Conservation (phyloP, 2,113 vertebrate genomes). For the Spilogale gracilis region DNA sequence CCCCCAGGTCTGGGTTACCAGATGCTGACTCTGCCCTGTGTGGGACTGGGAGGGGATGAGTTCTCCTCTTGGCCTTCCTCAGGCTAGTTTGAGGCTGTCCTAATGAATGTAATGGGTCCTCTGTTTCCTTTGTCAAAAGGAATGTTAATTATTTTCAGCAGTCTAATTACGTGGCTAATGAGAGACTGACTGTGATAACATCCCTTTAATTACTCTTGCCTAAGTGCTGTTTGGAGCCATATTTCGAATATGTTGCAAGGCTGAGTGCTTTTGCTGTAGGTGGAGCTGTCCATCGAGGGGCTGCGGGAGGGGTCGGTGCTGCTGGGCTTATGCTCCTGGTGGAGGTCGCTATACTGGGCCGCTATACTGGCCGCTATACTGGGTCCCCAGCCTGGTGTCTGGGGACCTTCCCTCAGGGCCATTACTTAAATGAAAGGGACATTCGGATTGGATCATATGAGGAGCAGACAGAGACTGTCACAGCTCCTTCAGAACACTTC, state of each 20-base stretch:
- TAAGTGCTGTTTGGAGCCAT: conserved; percentile 81
- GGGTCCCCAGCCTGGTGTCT: background rate
- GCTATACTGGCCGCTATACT: accelerated
- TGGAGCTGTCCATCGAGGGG: conserved; percentile 53
- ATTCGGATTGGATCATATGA: background rate
- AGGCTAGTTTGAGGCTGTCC: conserved; percentile 61
- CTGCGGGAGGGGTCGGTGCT: background rate
- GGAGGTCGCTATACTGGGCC: background rate
- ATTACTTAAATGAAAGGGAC: background rate
- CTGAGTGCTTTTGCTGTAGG: conserved; percentile 57
- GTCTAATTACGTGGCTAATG: conserved; percentile 87
- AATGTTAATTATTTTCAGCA: conserved; percentile 89
- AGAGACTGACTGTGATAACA: conserved; percentile 83
- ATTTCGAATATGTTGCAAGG: conserved; percentile 78
- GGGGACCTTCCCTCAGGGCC: background rate
- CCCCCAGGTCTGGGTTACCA: background rate
- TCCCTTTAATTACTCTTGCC: conserved; percentile 87
- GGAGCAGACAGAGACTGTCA: background rate
- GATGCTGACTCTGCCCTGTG: background rate
- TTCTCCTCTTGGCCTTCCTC: conserved; percentile 74
- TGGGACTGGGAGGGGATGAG: background rate
- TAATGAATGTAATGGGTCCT: conserved; percentile 84
- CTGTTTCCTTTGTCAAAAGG: conserved; percentile 85
- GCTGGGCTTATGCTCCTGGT: background rate
- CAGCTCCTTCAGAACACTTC: background rate